Evolutionary conservation across 2,113 vertebrate species (phyloP).

Genomic region (Furnarius figulus): DNA sequence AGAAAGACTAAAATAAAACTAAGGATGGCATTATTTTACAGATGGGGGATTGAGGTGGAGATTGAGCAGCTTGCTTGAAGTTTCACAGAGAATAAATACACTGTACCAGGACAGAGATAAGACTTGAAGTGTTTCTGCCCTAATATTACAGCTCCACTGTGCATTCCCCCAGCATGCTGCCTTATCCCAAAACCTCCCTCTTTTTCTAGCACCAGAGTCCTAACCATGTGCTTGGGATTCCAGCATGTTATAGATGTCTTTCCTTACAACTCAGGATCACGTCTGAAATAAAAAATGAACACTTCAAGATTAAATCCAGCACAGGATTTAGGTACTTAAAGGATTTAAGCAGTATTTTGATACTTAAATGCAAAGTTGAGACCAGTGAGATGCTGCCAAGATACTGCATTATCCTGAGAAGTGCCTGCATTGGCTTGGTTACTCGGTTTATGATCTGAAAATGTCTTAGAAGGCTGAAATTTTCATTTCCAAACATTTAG

Average conservation of each 20-base stretch:
- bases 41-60: background rate
- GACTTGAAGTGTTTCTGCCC: background rate
- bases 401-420: conserved; percentile 37
- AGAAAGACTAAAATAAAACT: background rate
- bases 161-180: background rate
- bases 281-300: conserved; percentile 58
- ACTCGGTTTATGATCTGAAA: conserved; percentile 7
- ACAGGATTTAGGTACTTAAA: conserved; percentile 64
- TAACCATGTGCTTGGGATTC: background rate
- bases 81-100: background rate
- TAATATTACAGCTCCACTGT: background rate
- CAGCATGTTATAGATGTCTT: background rate
- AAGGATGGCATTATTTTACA: background rate
- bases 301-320: conserved; percentile 65
- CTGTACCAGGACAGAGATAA: background rate
- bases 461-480: background rate
- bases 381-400: conserved; percentile 60
- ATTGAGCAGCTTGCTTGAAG: background rate
- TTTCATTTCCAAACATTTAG: background rate
- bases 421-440: background rate
- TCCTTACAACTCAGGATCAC: background rate
- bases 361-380: conserved; percentile 57
- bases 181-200: background rate
- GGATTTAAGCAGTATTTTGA: conserved; percentile 64
- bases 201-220: background rate